A percentile compares a stretch with the other conserved stretches of the same genome.
Conservation (phyloP, 1,140 invertebrate genomes). For the Saccostrea glomerata region DNA sequence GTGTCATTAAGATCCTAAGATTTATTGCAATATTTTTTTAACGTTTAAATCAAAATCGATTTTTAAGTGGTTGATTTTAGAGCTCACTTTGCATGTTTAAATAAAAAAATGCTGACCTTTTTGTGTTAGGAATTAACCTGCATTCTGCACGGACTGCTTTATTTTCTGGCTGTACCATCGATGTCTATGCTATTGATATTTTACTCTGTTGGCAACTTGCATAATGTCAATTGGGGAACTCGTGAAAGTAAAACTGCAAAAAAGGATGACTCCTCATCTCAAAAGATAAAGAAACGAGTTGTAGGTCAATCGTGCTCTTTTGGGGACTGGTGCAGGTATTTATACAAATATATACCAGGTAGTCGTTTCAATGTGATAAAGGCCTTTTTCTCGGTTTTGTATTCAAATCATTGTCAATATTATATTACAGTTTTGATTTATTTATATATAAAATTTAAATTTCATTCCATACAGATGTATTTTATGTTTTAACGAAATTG, state of each 20-base stretch:
- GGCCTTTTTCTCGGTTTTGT: no score
- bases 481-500: neutral
- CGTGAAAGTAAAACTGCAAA: slow-evolving; percentile 86
- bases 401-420: no score
- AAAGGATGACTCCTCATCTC: neutral
- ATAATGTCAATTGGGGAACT: slow-evolving; percentile 94
- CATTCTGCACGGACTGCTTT: slow-evolving; percentile 88
- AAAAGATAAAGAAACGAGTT: neutral
- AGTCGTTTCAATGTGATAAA: no score
- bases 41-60: no score
- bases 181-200: slow-evolving; percentile 97
- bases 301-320: neutral
- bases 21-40: no score
- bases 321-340: slow-evolving; percentile 23
- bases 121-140: slow-evolving; percentile 86
- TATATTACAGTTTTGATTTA: neutral
- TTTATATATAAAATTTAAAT: neutral
- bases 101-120: neutral
- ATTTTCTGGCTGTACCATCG: slow-evolving; percentile 94
- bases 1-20: no score
- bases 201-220: slow-evolving; percentile 93
- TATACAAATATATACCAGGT: no score
- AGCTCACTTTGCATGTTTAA: no score
- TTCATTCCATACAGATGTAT: neutral
- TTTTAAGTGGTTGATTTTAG: no score